Base-by-base conservation (phyloP, 2,113 vertebrate species). In the Nycticryphes semicollaris region DNA sequence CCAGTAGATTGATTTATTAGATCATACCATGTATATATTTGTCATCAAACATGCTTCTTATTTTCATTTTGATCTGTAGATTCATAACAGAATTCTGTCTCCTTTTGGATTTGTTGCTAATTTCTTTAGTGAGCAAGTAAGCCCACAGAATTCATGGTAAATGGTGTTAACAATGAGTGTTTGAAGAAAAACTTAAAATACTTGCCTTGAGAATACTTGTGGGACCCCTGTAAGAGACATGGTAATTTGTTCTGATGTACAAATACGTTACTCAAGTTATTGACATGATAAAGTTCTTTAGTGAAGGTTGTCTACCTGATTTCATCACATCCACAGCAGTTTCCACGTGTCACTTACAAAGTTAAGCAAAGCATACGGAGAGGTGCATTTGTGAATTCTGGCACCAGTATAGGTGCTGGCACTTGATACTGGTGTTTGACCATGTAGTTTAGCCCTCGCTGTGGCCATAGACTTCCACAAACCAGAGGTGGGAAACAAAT, bases 301-400 rank as follows among this genome's bases (percentile, higher is more conserved):
- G 10, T 62, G 84, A 54, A 79, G 66, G 39, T 51, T 66, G 84
- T n/a, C 51, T 39, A 20, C n/a, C 60, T 27, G 33, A 35, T 50
- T 27, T 87, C 10, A 31, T 88, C 51, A 50, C 28, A 54, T 47
- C 5, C 39, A 39, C 43, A 51, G 54, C 47, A 75, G 64, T 80
- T 92, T 74, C 37, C 45, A 4, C 0, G 0, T 43, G 35, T 27
- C 35, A 67, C 51, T 35, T 62, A 31, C 19, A 50, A 67, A 54
- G 23, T 54, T 85, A 56, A 66, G 45, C 35, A 43, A 51, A 51
- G 15, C 0, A 0, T 35, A 6, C 14, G 5, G 47, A 13, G 47
- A 45, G 21, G 9, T 13, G 12, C 31, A 17, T 92, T 53, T 48
- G 39, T 1, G 2, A 41, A 28, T 66, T 83, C 33, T 69, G 21